Evolutionary conservation across 2,797 vertebrate genomes (phyloP), one percentile per base, ranked within the genome.

Genomic region (Otolemur crassicaudatus): DNA sequence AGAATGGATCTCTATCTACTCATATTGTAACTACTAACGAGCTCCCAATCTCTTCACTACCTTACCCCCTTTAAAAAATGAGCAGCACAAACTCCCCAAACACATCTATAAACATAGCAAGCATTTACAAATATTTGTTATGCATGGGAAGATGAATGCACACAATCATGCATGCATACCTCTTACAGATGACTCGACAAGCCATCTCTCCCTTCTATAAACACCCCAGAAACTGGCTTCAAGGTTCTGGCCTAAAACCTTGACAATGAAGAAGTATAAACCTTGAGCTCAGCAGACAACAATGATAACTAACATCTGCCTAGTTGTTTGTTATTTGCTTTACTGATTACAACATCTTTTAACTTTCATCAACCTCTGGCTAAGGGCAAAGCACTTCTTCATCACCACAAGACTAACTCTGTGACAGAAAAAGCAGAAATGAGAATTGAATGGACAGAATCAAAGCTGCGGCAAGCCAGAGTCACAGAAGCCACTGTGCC

Each of bases 241-340:
- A 92, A 87, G 56, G 87, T 69, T 61, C 69, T 94, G 60, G 43
- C 88, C 80, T 82, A 82, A 94, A 90, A 90, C 65, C 76, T 94
- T 73, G 79, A 96, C 94, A 90, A 97, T 19, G n/a, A 46, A 87
- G 83, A 89, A 92, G 94, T n/a, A 80, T 14, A 90, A 95, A 92
- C 85, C 70, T 92, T 91, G 90, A 95, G 73, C 87, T 91, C 91
- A 63, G 83, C 92, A 92, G 88, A 88, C 80, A 83, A 95, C 58
- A 92, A 29, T 67, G 85, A 72, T 34, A 82, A 61, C 10, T 5
- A 73, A 31, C 75, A 85, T 80, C 80, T 67, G 37, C 79, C 69
- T 16, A 11, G 56, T 7, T 81, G 60, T 46, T 61, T 58, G 19
- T 16, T 67, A 31, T 90, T 81, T 95, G 34, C 85, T 88, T 79